phyloP scores from a whole-genome alignment of 1,140 invertebrate genomes.

The Matsumurasca onukii region DNA sequence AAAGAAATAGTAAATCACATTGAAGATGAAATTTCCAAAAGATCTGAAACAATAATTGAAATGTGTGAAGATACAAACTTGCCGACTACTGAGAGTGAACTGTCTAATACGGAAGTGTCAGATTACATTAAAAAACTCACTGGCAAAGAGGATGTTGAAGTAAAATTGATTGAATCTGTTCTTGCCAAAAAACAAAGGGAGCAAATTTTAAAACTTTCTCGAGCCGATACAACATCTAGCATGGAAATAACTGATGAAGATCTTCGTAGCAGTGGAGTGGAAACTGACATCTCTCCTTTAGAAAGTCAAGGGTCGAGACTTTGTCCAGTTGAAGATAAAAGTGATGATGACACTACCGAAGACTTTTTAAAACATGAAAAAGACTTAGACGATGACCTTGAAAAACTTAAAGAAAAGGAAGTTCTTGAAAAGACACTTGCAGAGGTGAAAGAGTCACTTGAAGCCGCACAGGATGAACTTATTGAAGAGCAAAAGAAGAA shows the following conservation, averaged over 20 bases:
- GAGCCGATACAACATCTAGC: conserved; percentile 59
- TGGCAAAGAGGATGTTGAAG: conserved; percentile 51
- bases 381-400: conserved; percentile 26
- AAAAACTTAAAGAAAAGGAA: conserved; percentile 31
- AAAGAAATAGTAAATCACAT: conserved; percentile 55
- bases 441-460: conserved; percentile 46
- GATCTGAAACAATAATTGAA: conserved; percentile 40
- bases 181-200: conserved; percentile 52
- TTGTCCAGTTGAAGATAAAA: conserved; percentile 26
- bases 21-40: conserved; percentile 52
- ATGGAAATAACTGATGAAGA: conserved; percentile 71
- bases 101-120: conserved; percentile 47
- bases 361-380: conserved; percentile 22
- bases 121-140: conserved; percentile 50
- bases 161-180: conserved; percentile 52
- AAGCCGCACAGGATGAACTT: conserved; percentile 45
- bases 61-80: conserved; percentile 26
- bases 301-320: conserved; percentile 55
- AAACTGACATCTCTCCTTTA: conserved; percentile 64
- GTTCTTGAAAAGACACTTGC: conserved; percentile 39
- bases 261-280: conserved; percentile 60
- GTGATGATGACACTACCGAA: conserved; percentile 26
- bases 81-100: conserved; percentile 36
- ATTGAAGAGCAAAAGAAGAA: conserved; percentile 44
- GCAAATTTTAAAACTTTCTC: conserved; percentile 47